phyloP scores from a whole-genome alignment of 1,140 invertebrate species.

The Platyscapa corneri region DNA sequence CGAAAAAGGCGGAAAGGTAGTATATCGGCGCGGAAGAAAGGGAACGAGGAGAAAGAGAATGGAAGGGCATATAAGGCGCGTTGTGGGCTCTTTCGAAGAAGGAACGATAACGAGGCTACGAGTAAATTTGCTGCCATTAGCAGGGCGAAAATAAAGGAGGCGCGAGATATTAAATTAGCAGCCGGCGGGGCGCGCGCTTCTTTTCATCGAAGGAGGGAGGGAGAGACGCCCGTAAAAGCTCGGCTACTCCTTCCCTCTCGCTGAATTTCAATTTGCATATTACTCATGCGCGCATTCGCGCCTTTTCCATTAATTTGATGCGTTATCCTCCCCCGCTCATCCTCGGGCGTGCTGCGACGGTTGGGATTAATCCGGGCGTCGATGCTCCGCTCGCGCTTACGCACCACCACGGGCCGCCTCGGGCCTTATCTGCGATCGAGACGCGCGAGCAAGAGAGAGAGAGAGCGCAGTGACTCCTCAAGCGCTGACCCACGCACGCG shows the following conservation, averaged over 20 bases:
- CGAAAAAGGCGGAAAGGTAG: constrained; percentile 34
- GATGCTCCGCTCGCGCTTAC: neutral
- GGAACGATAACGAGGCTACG: constrained; percentile 66
- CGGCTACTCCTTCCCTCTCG: neutral
- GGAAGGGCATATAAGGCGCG: neutral
- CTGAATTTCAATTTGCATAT: constrained; percentile 39
- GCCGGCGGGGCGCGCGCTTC: constrained; percentile 53
- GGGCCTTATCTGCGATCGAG: constrained; percentile 51
- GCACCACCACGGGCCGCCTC: neutral
- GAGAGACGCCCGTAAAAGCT: neutral
- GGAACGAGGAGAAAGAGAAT: constrained; percentile 2
- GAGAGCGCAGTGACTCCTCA: no score
- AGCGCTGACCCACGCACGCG: neutral
- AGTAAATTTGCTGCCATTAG: constrained; percentile 73
- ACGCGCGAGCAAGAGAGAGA: neutral
- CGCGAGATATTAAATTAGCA: constrained; percentile 68
- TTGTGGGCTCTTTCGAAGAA: neutral
- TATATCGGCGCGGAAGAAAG: constrained; percentile 13
- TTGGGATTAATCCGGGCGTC: neutral
- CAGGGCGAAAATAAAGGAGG: constrained; percentile 68
- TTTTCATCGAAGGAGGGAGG: neutral
- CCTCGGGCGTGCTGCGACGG: neutral
- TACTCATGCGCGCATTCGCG: constrained; percentile 33
- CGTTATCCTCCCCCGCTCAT: constrained; percentile 29
- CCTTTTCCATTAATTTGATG: constrained; percentile 46